Evolutionary conservation across 2,113 vertebrate genomes (phyloP).

Genomic region (Charadrius vociferus): DNA sequence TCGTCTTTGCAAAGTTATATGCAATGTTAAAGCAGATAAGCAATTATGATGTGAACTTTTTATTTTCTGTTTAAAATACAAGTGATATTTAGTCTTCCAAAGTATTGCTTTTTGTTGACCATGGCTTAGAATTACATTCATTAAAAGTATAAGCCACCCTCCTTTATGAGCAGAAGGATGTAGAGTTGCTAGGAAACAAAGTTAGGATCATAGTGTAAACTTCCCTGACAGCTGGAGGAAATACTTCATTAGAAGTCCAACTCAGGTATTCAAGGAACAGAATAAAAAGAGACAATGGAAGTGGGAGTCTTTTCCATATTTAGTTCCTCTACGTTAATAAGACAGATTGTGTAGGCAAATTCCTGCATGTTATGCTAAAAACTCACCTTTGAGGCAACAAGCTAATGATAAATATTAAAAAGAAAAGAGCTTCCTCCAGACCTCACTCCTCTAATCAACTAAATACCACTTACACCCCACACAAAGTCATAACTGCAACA

Average conservation of each 20-base stretch:
- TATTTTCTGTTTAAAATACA: not conserved
- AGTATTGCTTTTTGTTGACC: not conserved
- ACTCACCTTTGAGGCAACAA: not conserved
- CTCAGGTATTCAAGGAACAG: not conserved
- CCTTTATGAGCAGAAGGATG: not conserved
- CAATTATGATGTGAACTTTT: not conserved
- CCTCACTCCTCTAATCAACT: not conserved
- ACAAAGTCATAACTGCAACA: not conserved
- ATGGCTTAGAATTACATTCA: not conserved
- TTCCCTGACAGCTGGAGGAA: conserved; percentile 18
- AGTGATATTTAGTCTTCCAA: not conserved
- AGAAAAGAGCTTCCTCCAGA: not conserved
- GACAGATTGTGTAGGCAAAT: not conserved
- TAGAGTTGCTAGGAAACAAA: conserved; percentile 53
- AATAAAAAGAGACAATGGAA: conserved; percentile 1
- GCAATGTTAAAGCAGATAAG: not conserved
- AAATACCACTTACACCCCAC: not conserved
- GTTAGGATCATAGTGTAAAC: not conserved
- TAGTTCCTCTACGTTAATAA: not conserved
- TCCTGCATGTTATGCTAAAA: not conserved
- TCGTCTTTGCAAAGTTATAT: not conserved
- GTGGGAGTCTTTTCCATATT: conserved; percentile 8
- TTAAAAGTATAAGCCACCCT: not conserved
- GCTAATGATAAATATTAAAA: not conserved
- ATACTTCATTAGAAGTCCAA: not conserved